Conservation (phyloP, 2,797 vertebrate genomes). For the Martes flavigula region DNA sequence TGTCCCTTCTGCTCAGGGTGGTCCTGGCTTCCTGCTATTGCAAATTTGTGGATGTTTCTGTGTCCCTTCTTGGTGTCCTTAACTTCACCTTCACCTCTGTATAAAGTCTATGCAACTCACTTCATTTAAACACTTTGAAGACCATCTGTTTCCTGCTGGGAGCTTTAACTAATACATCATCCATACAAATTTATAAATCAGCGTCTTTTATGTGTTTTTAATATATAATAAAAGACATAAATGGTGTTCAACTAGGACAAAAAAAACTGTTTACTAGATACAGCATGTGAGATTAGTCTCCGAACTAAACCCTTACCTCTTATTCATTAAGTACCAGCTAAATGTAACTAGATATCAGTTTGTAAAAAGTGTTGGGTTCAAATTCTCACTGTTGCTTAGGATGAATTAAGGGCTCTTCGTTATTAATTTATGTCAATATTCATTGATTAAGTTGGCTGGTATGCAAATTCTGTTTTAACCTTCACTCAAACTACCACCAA, state of each 20-base stretch:
- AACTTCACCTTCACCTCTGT: not conserved
- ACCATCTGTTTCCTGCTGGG: not conserved
- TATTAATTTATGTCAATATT: not conserved
- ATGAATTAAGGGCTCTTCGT: not conserved
- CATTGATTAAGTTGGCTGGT: not conserved
- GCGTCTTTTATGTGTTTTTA: conserved; percentile 13
- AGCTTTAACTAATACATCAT: not conserved
- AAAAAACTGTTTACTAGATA: not conserved
- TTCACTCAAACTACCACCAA: not conserved
- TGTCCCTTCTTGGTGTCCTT: not conserved
- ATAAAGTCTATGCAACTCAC: not conserved
- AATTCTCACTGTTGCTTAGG: not conserved
- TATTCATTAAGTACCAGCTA: not conserved
- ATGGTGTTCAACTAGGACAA: not conserved
- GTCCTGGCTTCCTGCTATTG: not conserved
- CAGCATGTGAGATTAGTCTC: not conserved
- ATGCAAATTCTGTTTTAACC: not conserved
- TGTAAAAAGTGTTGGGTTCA: not conserved
- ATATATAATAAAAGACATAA: not conserved
- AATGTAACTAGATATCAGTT: not conserved
- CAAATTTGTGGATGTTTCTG: not conserved
- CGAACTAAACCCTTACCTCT: not conserved
- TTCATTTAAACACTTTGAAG: not conserved
- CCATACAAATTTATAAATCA: not conserved
- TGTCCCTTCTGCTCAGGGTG: not conserved